Percentiles rank a stretch among this genome's conserved stretches.
Conservation (phyloP, 2,797 vertebrate species). For the Macropodus opercularis region DNA sequence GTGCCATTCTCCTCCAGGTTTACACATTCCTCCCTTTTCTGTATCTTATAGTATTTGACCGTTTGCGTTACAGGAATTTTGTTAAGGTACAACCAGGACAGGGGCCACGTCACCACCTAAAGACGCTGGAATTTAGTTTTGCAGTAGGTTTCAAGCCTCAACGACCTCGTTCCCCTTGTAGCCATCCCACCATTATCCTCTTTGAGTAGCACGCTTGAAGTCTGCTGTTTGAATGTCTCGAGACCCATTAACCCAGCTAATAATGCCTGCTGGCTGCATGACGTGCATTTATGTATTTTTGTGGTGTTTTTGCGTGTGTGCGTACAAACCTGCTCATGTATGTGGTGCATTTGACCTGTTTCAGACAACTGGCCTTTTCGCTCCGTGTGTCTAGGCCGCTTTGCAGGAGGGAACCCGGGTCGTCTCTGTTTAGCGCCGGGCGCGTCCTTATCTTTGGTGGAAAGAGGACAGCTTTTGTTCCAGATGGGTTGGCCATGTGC, state of each 20-base stretch:
- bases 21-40: not conserved
- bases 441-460: constrained; percentile 48
- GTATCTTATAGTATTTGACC: not conserved
- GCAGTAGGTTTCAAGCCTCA: constrained; percentile 12
- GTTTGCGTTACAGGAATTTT: not conserved
- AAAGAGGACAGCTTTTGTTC: constrained; percentile 68
- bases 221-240: constrained; percentile 55
- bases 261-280: constrained; percentile 48
- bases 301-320: constrained; percentile 26
- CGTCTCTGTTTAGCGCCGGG: not conserved
- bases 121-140: constrained; percentile 13
- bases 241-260: constrained; percentile 61
- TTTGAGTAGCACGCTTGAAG: constrained; percentile 49
- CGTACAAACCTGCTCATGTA: too few relatives aligned
- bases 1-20: not conserved
- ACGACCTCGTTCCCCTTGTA: constrained; percentile 29
- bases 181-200: constrained; percentile 49
- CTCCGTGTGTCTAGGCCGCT: constrained; percentile 14
- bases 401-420: constrained; percentile 18
- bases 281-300: constrained; percentile 20
- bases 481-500: constrained; percentile 41
- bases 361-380: constrained; percentile 66
- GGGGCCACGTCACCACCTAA: too few relatives aligned
- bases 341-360: constrained; percentile 66
- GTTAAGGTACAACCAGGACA: not conserved